These are phyloP conservation scores for Leptinotarsa tumamoca DNA, from an alignment of 2,888 invertebrate genomes.

Conservation along the genomic window DNA sequence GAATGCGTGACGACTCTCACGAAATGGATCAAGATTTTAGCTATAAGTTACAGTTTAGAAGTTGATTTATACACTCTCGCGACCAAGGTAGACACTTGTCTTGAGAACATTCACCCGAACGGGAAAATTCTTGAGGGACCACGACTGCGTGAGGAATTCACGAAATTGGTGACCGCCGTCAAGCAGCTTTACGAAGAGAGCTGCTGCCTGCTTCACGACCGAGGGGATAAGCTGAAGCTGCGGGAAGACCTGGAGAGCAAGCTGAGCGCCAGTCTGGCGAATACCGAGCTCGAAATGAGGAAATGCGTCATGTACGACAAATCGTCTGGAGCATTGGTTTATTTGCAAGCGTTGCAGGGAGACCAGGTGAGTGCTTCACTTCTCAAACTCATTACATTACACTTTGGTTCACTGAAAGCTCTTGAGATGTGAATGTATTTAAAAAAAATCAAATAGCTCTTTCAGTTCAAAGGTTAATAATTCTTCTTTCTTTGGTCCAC, in stretches of 20 bases:
- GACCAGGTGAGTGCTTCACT: slow-evolving; percentile 65
- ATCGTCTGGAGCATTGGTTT: slow-evolving; percentile 70
- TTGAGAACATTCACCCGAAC: slow-evolving; percentile 83
- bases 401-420: too few species aligned
- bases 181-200: slow-evolving; percentile 80
- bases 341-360: slow-evolving; percentile 70
- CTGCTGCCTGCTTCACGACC: slow-evolving; percentile 77
- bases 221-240: slow-evolving; percentile 74
- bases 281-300: slow-evolving; percentile 79
- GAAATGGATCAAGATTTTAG: slow-evolving; percentile 77
- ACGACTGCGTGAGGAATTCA: slow-evolving; percentile 77
- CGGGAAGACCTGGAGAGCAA: slow-evolving; percentile 78
- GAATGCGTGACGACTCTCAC: slow-evolving; percentile 88
- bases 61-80: slow-evolving; percentile 83
- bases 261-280: slow-evolving; percentile 74
- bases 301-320: slow-evolving; percentile 75
- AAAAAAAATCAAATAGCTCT: too few species aligned
- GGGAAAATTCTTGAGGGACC: slow-evolving; percentile 85
- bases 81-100: slow-evolving; percentile 75
- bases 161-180: slow-evolving; percentile 77
- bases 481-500: neutral
- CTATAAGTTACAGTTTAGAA: slow-evolving; percentile 77
- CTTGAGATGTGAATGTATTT: too few species aligned
- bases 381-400: too few species aligned
- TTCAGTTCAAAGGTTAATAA: neutral